Evolutionary conservation across 2,113 vertebrate genomes (phyloP).

Genomic region (Rallus limicola): DNA sequence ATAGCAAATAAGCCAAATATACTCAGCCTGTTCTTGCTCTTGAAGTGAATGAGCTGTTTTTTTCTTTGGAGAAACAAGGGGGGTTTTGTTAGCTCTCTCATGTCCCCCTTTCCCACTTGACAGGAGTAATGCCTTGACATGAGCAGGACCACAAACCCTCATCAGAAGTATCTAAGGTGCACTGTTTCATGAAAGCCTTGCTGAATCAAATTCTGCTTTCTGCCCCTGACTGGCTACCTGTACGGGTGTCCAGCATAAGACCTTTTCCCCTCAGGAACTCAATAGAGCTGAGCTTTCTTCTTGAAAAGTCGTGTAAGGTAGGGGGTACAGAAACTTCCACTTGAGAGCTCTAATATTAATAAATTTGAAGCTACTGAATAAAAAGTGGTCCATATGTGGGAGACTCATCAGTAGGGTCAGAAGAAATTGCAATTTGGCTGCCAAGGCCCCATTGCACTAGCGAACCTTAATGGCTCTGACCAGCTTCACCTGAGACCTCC

Average conservation of each 20-base stretch:
- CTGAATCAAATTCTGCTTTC: not conserved
- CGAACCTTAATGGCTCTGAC: not conserved
- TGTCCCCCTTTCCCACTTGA: not conserved
- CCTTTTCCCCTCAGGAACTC: not conserved
- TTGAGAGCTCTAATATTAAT: not conserved
- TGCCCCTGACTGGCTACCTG: fast-evolving
- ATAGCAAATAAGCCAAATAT: constrained; percentile 16
- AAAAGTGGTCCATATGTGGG: not conserved
- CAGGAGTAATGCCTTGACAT: not conserved
- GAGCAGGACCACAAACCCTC: not conserved
- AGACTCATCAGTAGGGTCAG: fast-evolving
- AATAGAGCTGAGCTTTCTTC: not conserved
- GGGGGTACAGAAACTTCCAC: not conserved
- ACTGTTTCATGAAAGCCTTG: not conserved
- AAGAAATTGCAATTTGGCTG: not conserved
- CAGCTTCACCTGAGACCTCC: not conserved
- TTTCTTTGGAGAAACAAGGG: not conserved
- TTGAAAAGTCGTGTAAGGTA: not conserved
- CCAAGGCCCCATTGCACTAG: too few relatives aligned
- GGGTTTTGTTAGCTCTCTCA: not conserved
- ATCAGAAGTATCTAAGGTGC: too few relatives aligned
- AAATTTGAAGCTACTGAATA: not conserved
- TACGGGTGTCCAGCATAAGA: fast-evolving
- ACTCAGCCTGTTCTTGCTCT: constrained; percentile 12
- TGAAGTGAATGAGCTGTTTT: not conserved